phyloP scores from a whole-genome alignment of 2,888 invertebrate genomes.

The Patella depressa region DNA sequence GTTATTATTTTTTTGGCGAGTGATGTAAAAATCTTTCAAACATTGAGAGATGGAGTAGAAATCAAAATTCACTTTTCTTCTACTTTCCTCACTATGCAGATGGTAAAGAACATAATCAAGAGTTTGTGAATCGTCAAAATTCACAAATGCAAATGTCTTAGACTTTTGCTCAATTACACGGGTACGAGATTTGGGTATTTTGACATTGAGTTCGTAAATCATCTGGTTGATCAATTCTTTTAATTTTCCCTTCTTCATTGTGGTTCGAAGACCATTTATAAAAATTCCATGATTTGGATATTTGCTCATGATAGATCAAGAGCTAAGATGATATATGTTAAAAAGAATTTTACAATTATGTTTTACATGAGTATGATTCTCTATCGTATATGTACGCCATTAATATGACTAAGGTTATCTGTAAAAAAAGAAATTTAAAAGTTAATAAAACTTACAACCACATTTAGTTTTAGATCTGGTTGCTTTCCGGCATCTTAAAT shows the following conservation, averaged over 20 bases:
- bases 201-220: constrained; percentile 29
- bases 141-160: constrained; percentile 37
- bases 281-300: constrained; percentile 33
- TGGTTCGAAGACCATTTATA: constrained; percentile 47
- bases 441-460: too few species aligned
- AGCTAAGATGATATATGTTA: constrained; percentile 9
- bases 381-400: too few species aligned
- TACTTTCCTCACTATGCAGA: constrained; percentile 9
- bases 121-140: constrained; percentile 43
- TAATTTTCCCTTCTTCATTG: constrained; percentile 36
- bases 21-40: too few species aligned
- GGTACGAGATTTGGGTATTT: constrained; percentile 16
- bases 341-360: too few species aligned
- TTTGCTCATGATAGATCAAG: too few species aligned
- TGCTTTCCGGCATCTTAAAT: too few species aligned
- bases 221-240: constrained; percentile 40
- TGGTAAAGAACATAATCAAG: constrained; percentile 39
- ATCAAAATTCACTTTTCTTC: constrained; percentile 11
- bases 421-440: too few species aligned
- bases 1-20: too few species aligned
- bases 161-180: constrained; percentile 19
- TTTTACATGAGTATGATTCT: too few species aligned
- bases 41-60: neutral
- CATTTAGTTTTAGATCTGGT: too few species aligned
- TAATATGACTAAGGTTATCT: too few species aligned